Percentiles rank a stretch among this genome's conserved stretches.
Evolutionary conservation across 2,888 invertebrate genomes (phyloP).

Genomic region (Andrena marginata): DNA sequence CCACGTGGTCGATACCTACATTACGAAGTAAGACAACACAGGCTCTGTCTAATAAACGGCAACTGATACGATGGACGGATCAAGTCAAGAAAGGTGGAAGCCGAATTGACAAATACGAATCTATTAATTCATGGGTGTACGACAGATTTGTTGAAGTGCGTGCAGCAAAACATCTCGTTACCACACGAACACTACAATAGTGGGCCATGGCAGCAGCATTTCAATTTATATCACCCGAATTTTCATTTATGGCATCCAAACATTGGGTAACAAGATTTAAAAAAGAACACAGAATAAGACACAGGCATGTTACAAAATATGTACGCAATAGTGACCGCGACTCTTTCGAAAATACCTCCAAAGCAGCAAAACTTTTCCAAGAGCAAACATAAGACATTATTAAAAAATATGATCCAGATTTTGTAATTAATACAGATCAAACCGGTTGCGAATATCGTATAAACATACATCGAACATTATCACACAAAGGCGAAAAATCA

Average conservation of each 20-base stretch:
- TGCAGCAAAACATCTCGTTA: constrained; percentile 51
- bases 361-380: not conserved
- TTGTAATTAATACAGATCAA: constrained; percentile 21
- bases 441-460: constrained; percentile 16
- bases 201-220: constrained; percentile 62
- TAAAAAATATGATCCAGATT: constrained; percentile 7
- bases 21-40: not conserved
- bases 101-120: constrained; percentile 24
- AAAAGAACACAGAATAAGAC: not conserved
- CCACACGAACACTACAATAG: constrained; percentile 58
- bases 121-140: constrained; percentile 31
- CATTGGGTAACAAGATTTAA: constrained; percentile 17
- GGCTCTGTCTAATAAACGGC: not conserved
- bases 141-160: constrained; percentile 38
- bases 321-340: not conserved
- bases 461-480: constrained; percentile 2
- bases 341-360: constrained; percentile 2
- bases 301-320: constrained; percentile 8
- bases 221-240: constrained; percentile 62
- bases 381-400: not conserved
- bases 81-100: constrained; percentile 6
- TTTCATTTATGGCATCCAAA: constrained; percentile 60
- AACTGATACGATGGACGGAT: not conserved
- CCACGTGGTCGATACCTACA: not conserved
- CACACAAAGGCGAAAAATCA: not conserved